Evolutionary conservation across 2,113 vertebrate species (phyloP), one percentile per base, ranked within the genome.

Genomic region (Brachyhypopomus occidentalis): DNA sequence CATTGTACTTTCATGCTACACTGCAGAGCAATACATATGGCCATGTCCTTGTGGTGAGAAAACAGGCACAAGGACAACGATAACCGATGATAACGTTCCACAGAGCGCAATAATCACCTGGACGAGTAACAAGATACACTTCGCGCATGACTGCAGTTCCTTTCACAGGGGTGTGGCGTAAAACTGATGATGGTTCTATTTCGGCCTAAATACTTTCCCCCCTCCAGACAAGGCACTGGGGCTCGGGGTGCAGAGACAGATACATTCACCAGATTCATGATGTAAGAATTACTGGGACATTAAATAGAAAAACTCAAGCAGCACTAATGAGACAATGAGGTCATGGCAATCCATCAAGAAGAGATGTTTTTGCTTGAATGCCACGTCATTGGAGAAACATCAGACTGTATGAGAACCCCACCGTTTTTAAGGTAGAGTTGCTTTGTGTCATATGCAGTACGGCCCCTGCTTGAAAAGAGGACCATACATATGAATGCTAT

Each of bases 271-370:
- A 83, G 72, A 30, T 72, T 80, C 19, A 48, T 60, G 34, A 62
- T 38, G 69, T 23, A 59, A 1, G 17, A 56, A 48, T 79, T 72
- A 22, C n/a, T 63, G n/a, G 22, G 36, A 30, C n/a, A 22, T 30
- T 36, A 14, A 58, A 60, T 8, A 56, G 17, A 12, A 38, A 78
- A 25, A 22, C 36, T 12, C 56, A 5, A 70, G 38, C 63, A 23
- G 64, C 55, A 59, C 30, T 30, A 62, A 67, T n/a, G 25, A 62
- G 55, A 19, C 11, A 22, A 82, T 82, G 67, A 77, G 25, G 41
- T 69, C 63, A 69, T 27, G 9, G 48, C 45, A 60, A 11, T 27
- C 69, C 67, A 58, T 38, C 12, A 36, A 1, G 9, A 4, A 67
- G 20, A 55, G 27, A 38, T 27, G 17, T 70, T 59, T 59, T 9